These are phyloP conservation scores for Heliconius himera DNA, from an alignment of 1,140 invertebrate species.

Conservation along the genomic window DNA sequence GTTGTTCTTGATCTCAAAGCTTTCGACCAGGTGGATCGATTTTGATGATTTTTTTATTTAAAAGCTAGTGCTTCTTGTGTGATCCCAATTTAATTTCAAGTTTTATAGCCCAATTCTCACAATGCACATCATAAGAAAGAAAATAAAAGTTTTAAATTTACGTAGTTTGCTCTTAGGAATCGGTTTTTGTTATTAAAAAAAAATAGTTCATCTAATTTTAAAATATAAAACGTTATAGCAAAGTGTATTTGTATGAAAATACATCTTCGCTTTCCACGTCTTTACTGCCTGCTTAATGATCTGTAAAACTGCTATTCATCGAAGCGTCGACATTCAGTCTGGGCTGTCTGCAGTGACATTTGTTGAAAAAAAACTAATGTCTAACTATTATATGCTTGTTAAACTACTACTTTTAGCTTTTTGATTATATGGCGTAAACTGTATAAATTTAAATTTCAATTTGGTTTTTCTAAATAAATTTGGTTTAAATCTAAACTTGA, in stretches of 20 bases:
- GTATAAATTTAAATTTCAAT: not conserved
- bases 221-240: not conserved
- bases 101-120: too few relatives aligned
- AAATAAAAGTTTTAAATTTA: too few relatives aligned
- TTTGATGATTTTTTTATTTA: too few relatives aligned
- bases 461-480: too few relatives aligned
- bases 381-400: not conserved
- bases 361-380: not conserved
- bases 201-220: not conserved
- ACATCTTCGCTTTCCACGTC: constrained; percentile 5
- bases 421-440: not conserved
- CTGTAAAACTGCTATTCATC: constrained; percentile 16
- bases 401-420: not conserved
- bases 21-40: too few relatives aligned
- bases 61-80: too few relatives aligned
- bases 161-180: too few relatives aligned
- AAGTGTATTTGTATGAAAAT: not conserved
- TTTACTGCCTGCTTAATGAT: constrained; percentile 6
- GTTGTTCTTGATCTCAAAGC: too few relatives aligned
- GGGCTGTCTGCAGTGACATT: constrained; percentile 17
- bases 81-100: too few relatives aligned
- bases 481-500: too few relatives aligned
- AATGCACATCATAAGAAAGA: too few relatives aligned
- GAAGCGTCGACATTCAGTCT: not conserved
- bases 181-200: too few relatives aligned